Evolutionary conservation across 2,888 invertebrate genomes (phyloP).

Genomic region (Unio delphinus): DNA sequence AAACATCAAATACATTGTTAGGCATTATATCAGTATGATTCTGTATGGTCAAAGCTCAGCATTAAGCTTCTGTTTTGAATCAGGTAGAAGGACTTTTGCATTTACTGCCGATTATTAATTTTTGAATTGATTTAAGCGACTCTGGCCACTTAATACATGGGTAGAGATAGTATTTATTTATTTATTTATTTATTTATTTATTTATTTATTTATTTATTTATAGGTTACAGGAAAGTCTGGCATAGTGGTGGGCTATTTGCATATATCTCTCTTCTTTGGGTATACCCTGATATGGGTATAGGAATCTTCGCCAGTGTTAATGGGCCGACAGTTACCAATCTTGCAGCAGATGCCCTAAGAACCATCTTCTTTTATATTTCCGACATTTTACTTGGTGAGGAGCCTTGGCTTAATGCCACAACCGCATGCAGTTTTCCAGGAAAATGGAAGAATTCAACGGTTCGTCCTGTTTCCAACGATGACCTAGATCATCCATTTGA

Average conservation of each 20-base stretch:
- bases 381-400: constrained; percentile 31
- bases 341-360: not conserved
- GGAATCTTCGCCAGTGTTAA: constrained; percentile 27
- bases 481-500: not conserved
- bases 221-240: constrained; percentile 3
- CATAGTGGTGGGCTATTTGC: constrained; percentile 26
- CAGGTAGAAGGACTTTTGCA: no score
- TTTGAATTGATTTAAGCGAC: no score
- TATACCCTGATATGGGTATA: constrained; percentile 20
- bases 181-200: no score
- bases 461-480: not conserved
- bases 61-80: no score
- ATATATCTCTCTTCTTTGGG: constrained; percentile 17
- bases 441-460: constrained; percentile 12
- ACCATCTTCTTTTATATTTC: constrained; percentile 23
- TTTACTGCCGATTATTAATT: no score
- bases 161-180: no score
- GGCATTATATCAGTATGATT: no score
- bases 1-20: no score
- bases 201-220: not conserved
- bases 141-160: no score
- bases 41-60: no score
- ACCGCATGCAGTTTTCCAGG: constrained; percentile 41
- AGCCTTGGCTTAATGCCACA: constrained; percentile 43
- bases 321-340: constrained; percentile 10